phyloP scores from a whole-genome alignment of 2,888 invertebrate species.

The Drosophila anomalipes region DNA sequence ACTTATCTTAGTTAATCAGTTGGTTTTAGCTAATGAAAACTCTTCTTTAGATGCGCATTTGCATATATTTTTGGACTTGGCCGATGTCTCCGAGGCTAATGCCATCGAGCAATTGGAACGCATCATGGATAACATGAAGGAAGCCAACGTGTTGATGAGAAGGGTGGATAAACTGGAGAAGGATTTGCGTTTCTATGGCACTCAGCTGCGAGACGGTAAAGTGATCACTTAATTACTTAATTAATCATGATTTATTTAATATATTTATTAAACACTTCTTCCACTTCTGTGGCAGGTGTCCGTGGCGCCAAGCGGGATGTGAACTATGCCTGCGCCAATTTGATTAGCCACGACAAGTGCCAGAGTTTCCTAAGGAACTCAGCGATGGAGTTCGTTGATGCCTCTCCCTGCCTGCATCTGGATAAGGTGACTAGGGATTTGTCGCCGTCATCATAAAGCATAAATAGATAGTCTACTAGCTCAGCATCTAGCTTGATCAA shows the following conservation, averaged over 20 bases:
- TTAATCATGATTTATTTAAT: not conserved
- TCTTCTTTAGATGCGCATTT: constrained; percentile 85
- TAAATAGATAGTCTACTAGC: not conserved
- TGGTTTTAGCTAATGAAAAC: constrained; percentile 3
- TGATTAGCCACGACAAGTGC: not conserved
- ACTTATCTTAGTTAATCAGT: not conserved
- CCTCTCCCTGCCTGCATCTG: constrained; percentile 27
- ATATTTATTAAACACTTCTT: not conserved
- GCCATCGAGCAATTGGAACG: constrained; percentile 91
- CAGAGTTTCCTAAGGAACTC: constrained; percentile 76
- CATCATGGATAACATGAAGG: constrained; percentile 90
- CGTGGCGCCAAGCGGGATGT: constrained; percentile 89
- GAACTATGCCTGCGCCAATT: constrained; percentile 83
- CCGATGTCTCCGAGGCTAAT: constrained; percentile 91
- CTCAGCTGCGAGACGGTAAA: constrained; percentile 90
- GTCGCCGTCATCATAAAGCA: not conserved
- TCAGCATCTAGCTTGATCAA: not conserved
- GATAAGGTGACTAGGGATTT: constrained; percentile 33
- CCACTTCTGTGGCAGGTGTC: constrained; percentile 85
- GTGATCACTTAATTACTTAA: not conserved
- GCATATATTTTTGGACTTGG: constrained; percentile 89
- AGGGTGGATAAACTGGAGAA: constrained; percentile 89
- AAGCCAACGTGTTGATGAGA: constrained; percentile 83
- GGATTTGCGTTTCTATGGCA: constrained; percentile 88
- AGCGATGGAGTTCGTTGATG: constrained; percentile 90